Base-by-base conservation (phyloP, 2,797 vertebrate genomes). In the Fratercula arctica region DNA sequence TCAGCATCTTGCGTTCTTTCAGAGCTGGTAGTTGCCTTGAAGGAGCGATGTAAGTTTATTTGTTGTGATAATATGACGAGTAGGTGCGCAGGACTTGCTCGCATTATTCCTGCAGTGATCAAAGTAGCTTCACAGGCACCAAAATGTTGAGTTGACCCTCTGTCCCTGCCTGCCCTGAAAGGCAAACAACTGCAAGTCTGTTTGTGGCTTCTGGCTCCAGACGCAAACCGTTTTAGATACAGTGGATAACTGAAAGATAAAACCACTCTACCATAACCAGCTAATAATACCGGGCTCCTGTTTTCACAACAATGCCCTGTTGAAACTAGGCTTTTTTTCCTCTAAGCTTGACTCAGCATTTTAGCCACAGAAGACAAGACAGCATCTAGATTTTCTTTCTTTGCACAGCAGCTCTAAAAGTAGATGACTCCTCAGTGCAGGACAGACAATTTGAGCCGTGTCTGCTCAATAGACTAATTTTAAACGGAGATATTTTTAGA, bases 391-490 rank as follows among this genome's bases (percentile, higher is more conserved):
- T 89, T 78, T 69, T 70, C 56, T 41, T 89, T 59, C 66, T 56
- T 86, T 67, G 87, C 80, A 25, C 72, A 85, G 50, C 86, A 93
- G 78, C 68, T 72, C 74, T 78, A 45, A 85, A 85, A 91, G 92
- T 29, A 61, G 88, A 68, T 51, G 78, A 41, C 72, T 93, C 48
- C 53, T 83, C 33, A 59, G n/a, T 13, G 64, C 84, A 60, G 64
- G 37, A 31, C 75, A 74, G 91, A 92, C 91, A 78, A 72, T 91
- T 91, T 94, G 82, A 91, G 83, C 85, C 56, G 9, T n/a, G 69
- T 88, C 95, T 96, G 95, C 91, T 97, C 94, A 88, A 96, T 96
- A 93, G 95, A 81, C 94, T 96, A 89, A 84, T 81, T 96, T 93
- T 96, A 95, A 93, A 92, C 43, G 0, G 76, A 51, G 94, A 3